Percentiles rank a stretch among this genome's conserved stretches.
phyloP scores from a whole-genome alignment of 2,113 vertebrate genomes.

The Collichthys lucidus region DNA sequence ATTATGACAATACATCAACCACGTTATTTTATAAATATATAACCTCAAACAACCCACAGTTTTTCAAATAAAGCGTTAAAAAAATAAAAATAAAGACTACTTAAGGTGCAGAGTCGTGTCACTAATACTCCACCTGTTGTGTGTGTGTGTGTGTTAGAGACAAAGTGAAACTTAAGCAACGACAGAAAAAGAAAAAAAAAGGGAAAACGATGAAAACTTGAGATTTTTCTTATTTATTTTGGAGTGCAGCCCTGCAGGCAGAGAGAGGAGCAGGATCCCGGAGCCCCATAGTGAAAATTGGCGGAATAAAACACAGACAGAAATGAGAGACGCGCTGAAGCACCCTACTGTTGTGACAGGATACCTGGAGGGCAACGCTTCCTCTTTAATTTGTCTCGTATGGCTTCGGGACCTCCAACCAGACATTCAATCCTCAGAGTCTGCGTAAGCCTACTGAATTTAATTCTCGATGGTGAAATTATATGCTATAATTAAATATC shows the following conservation, averaged over 20 bases:
- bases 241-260: constrained; percentile 49
- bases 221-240: constrained; percentile 62
- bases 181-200: constrained; percentile 27
- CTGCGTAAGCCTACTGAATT: constrained; percentile 67
- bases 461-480: constrained; percentile 77
- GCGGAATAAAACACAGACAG: constrained; percentile 80
- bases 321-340: constrained; percentile 72
- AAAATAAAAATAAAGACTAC: neutral
- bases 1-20: neutral
- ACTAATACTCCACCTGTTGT: constrained; percentile 61
- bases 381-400: constrained; percentile 82
- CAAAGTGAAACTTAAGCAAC: constrained; percentile 38
- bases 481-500: constrained; percentile 80
- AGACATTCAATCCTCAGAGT: constrained; percentile 73
- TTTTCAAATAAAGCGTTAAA: neutral
- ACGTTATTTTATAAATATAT: too few species aligned
- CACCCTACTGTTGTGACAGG: constrained; percentile 79
- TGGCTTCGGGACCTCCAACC: constrained; percentile 78
- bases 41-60: neutral
- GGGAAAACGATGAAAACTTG: constrained; percentile 37
- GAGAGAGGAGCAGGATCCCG: constrained; percentile 34
- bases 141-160: neutral
- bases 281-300: constrained; percentile 72
- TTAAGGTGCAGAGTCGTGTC: neutral
- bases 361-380: constrained; percentile 80